Percentiles rank a stretch among this genome's conserved stretches.
phyloP scores from a whole-genome alignment of 2,113 vertebrate genomes.

The Picathartes gymnocephalus region DNA sequence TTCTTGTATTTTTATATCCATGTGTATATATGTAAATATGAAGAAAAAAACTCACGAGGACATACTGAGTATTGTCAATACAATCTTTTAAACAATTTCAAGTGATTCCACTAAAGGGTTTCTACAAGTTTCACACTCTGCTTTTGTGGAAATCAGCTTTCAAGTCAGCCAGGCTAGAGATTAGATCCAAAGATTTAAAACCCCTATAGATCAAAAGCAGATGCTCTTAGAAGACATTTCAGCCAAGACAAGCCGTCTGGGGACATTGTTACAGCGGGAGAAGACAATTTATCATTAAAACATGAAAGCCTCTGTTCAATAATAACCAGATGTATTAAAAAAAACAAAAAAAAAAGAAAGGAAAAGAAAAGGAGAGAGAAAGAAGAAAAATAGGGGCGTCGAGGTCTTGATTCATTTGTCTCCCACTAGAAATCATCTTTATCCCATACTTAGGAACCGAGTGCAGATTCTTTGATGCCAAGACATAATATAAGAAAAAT shows the following conservation, averaged over 20 bases:
- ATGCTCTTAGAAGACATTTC: constrained; percentile 78
- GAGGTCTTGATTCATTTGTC: constrained; percentile 79
- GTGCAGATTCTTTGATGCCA: constrained; percentile 69
- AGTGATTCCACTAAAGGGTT: constrained; percentile 54
- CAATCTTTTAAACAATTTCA: constrained; percentile 42
- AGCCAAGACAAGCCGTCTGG: constrained; percentile 73
- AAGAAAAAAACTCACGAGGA: not conserved
- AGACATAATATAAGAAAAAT: constrained; percentile 67
- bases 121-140: constrained; percentile 67
- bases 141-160: constrained; percentile 69
- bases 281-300: constrained; percentile 83
- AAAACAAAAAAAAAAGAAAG: constrained; percentile 45
- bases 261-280: constrained; percentile 79
- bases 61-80: constrained; percentile 15
- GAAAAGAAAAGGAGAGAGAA: constrained; percentile 45
- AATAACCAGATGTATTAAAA: constrained; percentile 88
- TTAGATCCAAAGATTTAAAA: constrained; percentile 78
- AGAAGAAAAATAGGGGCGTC: constrained; percentile 74
- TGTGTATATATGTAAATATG: constrained; percentile 10
- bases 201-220: constrained; percentile 83
- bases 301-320: constrained; percentile 87
- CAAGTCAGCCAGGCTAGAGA: constrained; percentile 71
- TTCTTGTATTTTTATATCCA: not conserved
- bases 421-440: constrained; percentile 74
- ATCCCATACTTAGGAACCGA: constrained; percentile 68